Evolutionary conservation across 2,888 invertebrate species (phyloP), one percentile per base, ranked within the genome.

Genomic region (Sisyra terminalis): DNA sequence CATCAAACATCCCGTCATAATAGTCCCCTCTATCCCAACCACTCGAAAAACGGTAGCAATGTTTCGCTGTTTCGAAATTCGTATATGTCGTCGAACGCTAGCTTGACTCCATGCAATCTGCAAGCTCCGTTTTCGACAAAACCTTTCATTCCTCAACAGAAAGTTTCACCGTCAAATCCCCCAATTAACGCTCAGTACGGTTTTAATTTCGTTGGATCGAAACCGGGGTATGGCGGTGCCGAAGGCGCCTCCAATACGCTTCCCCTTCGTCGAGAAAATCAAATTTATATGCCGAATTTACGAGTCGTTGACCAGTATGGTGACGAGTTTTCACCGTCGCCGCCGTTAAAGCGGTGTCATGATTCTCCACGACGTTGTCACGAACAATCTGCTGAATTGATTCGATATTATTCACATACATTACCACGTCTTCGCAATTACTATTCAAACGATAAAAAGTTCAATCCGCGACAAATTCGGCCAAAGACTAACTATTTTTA

Each of bases 341-440:
- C 38, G 14, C 11, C 35, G 3, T 6, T 32, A 9, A 16, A 18
- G 3, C 37, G 37, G 2, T 37, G 37, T 37, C 37, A 16, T 10
- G 37, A 37, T 9, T 14, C 35, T 11, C 11, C 38, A n/a, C 38
- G 49, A 49, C 24, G 50, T 44, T 11, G 50, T 46, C 44, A 49
- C 46, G 46, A 55, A 53, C 41, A 59, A 58, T 48, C 59, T 58
- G 45, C 58, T 59, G 32, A 54, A 55, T 44, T 51, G 7, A 30
- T 59, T 11, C 55, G 58, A 24, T 57, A 56, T 37, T 60, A 61
- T 51, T 58, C 60, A 11, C 57, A 59, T 45, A 55, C 56, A 17
- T 59, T 58, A 46, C 51, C 55, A n/a, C 59, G 60, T 29, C 59
- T 59, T 29, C 24, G 35, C 8, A 58, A 58, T 49, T 56, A 59